Evolutionary conservation across 2,113 vertebrate species (phyloP).

Genomic region (Saguinus midas): DNA sequence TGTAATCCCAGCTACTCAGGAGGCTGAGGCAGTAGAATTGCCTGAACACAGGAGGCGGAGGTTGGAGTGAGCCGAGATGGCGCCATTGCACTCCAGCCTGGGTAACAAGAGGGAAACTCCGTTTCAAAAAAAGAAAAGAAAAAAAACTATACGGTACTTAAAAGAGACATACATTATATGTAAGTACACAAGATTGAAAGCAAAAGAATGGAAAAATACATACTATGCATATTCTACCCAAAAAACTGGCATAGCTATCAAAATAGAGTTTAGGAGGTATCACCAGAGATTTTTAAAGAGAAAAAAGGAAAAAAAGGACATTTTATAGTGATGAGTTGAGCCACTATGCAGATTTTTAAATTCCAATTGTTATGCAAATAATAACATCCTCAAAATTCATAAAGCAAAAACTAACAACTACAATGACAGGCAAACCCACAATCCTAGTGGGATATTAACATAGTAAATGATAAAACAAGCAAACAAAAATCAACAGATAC

Average conservation of each 20-base stretch:
- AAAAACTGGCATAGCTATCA: background rate
- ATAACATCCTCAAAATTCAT: background rate
- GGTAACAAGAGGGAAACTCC: too few species aligned
- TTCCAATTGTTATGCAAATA: background rate
- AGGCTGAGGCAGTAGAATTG: too few species aligned
- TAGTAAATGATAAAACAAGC: background rate
- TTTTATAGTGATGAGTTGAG: background rate
- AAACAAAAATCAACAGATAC: background rate
- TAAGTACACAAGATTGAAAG: background rate
- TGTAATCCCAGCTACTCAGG: too few species aligned
- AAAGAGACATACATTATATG: background rate
- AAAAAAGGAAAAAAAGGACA: background rate
- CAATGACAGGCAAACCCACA: background rate
- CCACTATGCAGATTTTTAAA: background rate
- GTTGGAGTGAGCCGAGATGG: too few species aligned
- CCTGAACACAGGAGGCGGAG: too few species aligned
- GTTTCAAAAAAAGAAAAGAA: too few species aligned
- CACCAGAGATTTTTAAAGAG: background rate
- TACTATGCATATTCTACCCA: background rate
- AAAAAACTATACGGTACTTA: background rate
- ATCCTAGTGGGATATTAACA: background rate
- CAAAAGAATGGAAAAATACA: background rate
- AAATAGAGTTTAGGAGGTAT: background rate
- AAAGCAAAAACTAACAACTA: constrained; percentile 16
- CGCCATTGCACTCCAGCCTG: too few species aligned